Conservation (phyloP, 2,888 invertebrate genomes). For the Scaptodrosophila latifasciaeformis region DNA sequence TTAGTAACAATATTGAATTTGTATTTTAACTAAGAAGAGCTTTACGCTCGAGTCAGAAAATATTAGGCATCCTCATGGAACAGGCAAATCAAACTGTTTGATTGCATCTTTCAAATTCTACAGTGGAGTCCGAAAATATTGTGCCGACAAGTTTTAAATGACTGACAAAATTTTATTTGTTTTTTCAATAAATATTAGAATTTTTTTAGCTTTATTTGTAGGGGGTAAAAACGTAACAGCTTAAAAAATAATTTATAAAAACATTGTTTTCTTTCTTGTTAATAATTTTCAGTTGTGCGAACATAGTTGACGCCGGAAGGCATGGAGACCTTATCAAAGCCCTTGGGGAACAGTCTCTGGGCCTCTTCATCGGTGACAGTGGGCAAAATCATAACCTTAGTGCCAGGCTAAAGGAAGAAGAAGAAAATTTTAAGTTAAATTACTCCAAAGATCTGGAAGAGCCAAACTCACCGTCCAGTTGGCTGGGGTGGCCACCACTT, state of each 20-base stretch:
- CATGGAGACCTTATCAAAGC: constrained; percentile 81
- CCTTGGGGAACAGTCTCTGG: constrained; percentile 81
- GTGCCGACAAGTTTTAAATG: too few relatives aligned
- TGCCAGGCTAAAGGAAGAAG: constrained; percentile 78
- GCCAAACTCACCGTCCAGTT: constrained; percentile 89
- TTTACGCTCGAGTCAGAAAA: too few relatives aligned
- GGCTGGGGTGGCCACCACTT: constrained; percentile 88
- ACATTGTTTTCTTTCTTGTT: too few relatives aligned
- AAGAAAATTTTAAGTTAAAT: not conserved
- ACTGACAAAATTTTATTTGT: not conserved
- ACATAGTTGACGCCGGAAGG: constrained; percentile 87
- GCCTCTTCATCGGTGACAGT: constrained; percentile 81
- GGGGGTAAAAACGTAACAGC: not conserved
- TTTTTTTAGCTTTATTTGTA: not conserved
- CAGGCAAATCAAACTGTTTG: too few relatives aligned
- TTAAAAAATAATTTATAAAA: not conserved
- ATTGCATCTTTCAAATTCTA: too few relatives aligned
- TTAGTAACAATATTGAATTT: too few relatives aligned
- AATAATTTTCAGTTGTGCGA: constrained; percentile 82
- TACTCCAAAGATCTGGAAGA: not conserved
- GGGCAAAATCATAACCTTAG: constrained; percentile 88
- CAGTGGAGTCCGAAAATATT: too few relatives aligned
- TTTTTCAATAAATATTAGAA: not conserved
- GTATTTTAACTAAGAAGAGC: too few relatives aligned
- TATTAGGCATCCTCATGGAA: too few relatives aligned